These are phyloP conservation scores for Cantharis flavilabris DNA, from an alignment of 2,888 invertebrate species.

Conservation along the genomic window DNA sequence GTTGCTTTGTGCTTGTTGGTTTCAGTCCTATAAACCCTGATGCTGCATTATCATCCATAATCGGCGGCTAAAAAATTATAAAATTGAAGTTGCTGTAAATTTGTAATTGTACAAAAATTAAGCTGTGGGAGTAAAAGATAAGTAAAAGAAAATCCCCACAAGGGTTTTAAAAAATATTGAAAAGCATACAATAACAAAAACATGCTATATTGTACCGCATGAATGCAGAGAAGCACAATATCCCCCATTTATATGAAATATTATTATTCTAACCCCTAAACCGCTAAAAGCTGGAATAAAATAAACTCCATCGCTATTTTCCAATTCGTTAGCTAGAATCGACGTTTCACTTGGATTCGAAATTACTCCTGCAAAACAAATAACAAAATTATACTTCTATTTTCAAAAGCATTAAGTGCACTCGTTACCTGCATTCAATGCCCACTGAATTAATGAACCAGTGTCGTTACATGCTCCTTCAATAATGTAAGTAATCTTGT, in stretches of 20 bases:
- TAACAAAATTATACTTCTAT: background rate
- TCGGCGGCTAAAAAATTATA: conserved; percentile 71
- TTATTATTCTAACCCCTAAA: conserved; percentile 66
- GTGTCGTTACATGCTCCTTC: conserved; percentile 91
- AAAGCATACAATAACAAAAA: background rate
- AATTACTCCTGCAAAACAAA: conserved; percentile 61
- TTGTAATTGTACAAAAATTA: background rate
- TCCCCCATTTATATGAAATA: conserved; percentile 14
- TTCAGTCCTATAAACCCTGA: conserved; percentile 81
- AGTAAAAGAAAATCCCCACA: background rate
- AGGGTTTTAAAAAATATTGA: background rate
- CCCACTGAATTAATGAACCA: conserved; percentile 88
- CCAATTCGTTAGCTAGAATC: conserved; percentile 68
- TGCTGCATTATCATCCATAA: conserved; percentile 84
- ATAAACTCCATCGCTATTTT: conserved; percentile 76
- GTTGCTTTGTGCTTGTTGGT: conserved; percentile 75
- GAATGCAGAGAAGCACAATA: conserved; percentile 8
- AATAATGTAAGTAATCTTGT: conserved; percentile 72
- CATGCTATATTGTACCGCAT: conserved; percentile 23
- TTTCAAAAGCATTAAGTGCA: background rate
- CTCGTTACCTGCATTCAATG: conserved; percentile 66
- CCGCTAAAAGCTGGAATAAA: conserved; percentile 92
- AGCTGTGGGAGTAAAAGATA: background rate
- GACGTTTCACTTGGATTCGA: conserved; percentile 68
- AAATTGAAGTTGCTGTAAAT: background rate